A percentile compares a stretch with the other conserved stretches of the same genome.
Evolutionary conservation across 2,797 vertebrate species (phyloP).

Genomic region (Bovichtus variegatus): DNA sequence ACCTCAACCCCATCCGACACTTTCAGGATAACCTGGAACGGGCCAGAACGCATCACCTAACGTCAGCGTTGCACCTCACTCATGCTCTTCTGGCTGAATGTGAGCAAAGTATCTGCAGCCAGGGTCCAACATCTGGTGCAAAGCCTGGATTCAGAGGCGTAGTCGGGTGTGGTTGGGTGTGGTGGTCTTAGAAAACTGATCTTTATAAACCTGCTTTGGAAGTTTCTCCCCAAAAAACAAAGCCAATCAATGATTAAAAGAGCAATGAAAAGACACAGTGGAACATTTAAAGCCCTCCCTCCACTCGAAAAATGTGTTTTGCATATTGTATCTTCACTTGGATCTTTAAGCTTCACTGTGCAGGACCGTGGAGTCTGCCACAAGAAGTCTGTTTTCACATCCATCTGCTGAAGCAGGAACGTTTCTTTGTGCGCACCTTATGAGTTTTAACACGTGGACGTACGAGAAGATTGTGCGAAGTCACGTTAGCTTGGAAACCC

Average conservation of each 20-base stretch:
- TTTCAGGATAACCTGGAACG: neutral
- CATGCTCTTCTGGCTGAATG: neutral
- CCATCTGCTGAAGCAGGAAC: neutral
- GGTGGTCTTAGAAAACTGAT: neutral
- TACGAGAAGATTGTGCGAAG: neutral
- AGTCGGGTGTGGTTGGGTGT: neutral
- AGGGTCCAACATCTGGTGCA: neutral
- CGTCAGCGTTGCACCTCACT: neutral
- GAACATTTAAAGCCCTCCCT: neutral
- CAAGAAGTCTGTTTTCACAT: neutral
- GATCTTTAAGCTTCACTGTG: neutral
- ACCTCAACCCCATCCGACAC: neutral
- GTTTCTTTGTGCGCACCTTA: no score
- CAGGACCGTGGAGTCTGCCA: neutral
- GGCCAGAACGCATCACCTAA: neutral
- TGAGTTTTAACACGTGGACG: accelerated
- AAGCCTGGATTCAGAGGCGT: no score
- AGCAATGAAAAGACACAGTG: neutral
- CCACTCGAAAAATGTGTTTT: neutral
- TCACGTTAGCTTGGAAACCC: neutral
- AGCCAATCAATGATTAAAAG: neutral
- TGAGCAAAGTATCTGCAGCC: neutral
- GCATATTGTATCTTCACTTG: neutral
- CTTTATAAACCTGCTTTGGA: neutral
- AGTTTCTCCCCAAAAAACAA: neutral